phyloP scores from a whole-genome alignment of 2,797 vertebrate species.

The Pelodytes ibericus region DNA sequence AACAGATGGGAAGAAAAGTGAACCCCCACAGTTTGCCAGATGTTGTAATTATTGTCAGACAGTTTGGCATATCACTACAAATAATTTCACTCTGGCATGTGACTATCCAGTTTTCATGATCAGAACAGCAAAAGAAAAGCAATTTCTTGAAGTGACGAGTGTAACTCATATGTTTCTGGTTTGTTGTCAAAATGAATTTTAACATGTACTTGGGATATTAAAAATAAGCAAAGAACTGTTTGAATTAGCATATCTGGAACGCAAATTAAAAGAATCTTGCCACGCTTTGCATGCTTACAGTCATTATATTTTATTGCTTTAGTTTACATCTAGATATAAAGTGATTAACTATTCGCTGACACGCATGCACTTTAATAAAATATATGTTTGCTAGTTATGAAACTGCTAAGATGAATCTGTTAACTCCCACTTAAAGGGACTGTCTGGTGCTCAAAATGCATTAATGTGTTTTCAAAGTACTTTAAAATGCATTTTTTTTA shows the following conservation, averaged over 20 bases:
- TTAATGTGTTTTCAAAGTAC: too few species aligned
- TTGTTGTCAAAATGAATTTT: constrained; percentile 66
- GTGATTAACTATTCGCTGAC: constrained; percentile 72
- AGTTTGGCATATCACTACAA: constrained; percentile 59
- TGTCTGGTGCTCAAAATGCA: too few species aligned
- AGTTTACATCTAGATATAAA: constrained; percentile 71
- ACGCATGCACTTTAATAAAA: constrained; percentile 65
- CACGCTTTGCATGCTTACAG: constrained; percentile 60
- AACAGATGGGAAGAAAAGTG: constrained; percentile 51
- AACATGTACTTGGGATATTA: constrained; percentile 65
- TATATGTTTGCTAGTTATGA: too few species aligned
- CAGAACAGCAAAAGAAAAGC: constrained; percentile 58
- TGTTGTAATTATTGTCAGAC: constrained; percentile 57
- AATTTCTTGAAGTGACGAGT: constrained; percentile 52
- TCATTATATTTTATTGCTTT: constrained; percentile 71
- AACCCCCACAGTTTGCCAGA: constrained; percentile 37
- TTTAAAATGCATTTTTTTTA: too few species aligned
- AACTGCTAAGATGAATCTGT: too few species aligned
- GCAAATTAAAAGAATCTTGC: constrained; percentile 65
- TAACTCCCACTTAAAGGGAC: too few species aligned
- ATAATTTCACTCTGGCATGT: constrained; percentile 60
- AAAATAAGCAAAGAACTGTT: constrained; percentile 61
- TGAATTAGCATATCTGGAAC: constrained; percentile 66
- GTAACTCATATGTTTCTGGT: constrained; percentile 61
- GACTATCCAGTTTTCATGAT: constrained; percentile 58